Evolutionary conservation across 2,113 vertebrate species (phyloP), one percentile per base, ranked within the genome.

Genomic region (Apaloderma vittatum): DNA sequence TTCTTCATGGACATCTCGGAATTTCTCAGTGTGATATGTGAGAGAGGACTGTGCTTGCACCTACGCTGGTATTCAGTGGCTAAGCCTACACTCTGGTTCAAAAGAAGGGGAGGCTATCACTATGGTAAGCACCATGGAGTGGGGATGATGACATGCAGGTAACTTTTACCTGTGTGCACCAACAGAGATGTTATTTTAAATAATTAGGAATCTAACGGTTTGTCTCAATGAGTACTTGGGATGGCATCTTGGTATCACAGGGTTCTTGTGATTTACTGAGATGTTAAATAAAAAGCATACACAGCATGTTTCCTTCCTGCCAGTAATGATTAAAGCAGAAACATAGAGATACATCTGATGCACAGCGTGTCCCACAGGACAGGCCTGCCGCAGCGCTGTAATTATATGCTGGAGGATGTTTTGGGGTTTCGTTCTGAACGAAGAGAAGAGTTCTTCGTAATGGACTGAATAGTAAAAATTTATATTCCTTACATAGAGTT

Each of bases 331-430:
- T 70, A 54, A 91, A 81, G 65, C 14, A 75, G 65, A 78, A 52
- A 6, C 23, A 70, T 2, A 67, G 32, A 10, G 4, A 20, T 11
- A 11, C 12, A 24, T 24, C 23, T 75, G 65, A 43, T 52, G 67
- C 34, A 61, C 34, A 88, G 57, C 27, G 26, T 8, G 51, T 21
- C 15, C 27, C 51, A 45, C 55, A 54, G 65, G 12, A 10, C 55
- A 61, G 68, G 18, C 59, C 43, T 71, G 65, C 15, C 55, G 37
- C 37, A 61, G 18, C 4, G 0, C 36, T 58, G 30, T 32, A 16
- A 2, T 24, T 0, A 0, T 43, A 0, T 22, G 34, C n/a, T 89
- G 30, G 18, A 43, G 30, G 12, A 27, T 59, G 32, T 68, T 78
- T 18, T 12, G 23, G 48, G 32, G 9, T 51, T 62, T 71, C 48